Conservation (phyloP, 2,888 invertebrate genomes). For the Quadroppia sp. region DNA sequence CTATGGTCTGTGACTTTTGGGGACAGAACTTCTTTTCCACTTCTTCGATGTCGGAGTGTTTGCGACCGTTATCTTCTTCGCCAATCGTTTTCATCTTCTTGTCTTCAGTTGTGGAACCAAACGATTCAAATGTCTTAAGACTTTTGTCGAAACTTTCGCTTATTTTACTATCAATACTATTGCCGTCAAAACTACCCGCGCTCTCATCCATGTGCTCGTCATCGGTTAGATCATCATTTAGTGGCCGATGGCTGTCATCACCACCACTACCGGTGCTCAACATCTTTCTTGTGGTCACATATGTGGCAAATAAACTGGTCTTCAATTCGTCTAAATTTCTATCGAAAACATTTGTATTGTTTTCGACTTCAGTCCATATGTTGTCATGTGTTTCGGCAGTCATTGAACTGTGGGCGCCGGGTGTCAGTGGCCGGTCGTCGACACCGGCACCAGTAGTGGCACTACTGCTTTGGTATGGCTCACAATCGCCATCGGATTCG, state of each 20-base stretch:
- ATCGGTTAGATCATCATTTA: no score
- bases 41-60: not conserved
- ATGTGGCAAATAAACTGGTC: not conserved
- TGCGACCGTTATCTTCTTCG: not conserved
- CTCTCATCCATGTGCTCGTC: no score
- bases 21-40: not conserved
- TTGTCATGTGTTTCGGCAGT: not conserved
- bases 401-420: not conserved
- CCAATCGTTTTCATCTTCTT: not conserved
- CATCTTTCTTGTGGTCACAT: not conserved
- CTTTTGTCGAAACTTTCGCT: no score
- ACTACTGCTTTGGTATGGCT: not conserved
- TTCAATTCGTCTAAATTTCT: not conserved
- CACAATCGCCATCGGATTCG: not conserved
- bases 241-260: no score
- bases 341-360: not conserved
- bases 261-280: not conserved
- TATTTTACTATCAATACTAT: no score
- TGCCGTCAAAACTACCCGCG: no score
- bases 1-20: not conserved
- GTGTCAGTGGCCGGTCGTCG: not conserved
- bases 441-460: not conserved
- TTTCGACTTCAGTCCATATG: not conserved
- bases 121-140: no score
- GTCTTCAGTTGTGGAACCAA: no score